A percentile compares a stretch with the other conserved stretches of the same genome.
phyloP scores from a whole-genome alignment of 2,888 invertebrate genomes.

The Azorinus chamasolen region DNA sequence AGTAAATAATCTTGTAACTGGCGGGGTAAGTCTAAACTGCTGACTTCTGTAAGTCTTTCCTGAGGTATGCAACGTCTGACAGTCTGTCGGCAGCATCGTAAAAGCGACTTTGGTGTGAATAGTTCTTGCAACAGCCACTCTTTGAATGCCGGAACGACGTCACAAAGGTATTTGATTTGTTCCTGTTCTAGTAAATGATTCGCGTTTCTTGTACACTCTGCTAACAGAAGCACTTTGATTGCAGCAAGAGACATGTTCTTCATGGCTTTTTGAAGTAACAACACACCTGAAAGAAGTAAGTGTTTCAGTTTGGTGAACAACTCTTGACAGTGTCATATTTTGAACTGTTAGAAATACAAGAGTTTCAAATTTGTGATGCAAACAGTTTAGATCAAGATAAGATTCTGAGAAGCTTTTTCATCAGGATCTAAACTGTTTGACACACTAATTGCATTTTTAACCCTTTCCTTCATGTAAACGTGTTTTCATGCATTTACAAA shows the following conservation, averaged over 20 bases:
- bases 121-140: conserved; percentile 63
- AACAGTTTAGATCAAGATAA: too few relatives aligned
- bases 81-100: conserved; percentile 50
- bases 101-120: conserved; percentile 54
- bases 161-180: conserved; percentile 46
- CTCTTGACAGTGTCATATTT: too few relatives aligned
- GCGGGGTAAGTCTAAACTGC: conserved; percentile 50
- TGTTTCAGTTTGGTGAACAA: too few relatives aligned
- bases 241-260: conserved; percentile 51
- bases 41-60: conserved; percentile 21
- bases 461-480: too few relatives aligned
- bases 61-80: conserved; percentile 39
- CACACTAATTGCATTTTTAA: too few relatives aligned
- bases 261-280: conserved; percentile 60
- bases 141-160: conserved; percentile 50
- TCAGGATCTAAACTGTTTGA: too few relatives aligned
- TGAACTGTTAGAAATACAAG: too few relatives aligned
- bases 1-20: conserved; percentile 57
- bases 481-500: too few relatives aligned
- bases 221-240: conserved; percentile 56
- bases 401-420: too few relatives aligned
- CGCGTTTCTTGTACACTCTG: conserved; percentile 52
- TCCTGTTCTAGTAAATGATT: conserved; percentile 39
- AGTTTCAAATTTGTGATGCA: too few relatives aligned
- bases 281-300: conserved; percentile 52